Conservation (phyloP, 2,113 vertebrate species). For the Pterocles orientalis region DNA sequence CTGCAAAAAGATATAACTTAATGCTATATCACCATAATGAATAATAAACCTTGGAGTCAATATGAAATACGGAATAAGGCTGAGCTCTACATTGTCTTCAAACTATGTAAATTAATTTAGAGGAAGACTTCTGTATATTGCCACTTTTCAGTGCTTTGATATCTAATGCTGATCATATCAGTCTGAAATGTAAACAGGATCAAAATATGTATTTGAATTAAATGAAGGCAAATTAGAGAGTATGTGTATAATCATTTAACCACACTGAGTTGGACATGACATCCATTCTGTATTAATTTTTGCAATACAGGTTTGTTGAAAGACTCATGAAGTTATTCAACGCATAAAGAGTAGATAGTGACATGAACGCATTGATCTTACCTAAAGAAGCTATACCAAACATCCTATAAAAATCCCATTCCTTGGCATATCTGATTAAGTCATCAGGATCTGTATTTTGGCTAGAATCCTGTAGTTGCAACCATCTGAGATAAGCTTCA, state of each 20-base stretch:
- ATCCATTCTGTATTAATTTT: background rate
- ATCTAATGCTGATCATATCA: background rate
- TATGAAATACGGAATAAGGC: background rate
- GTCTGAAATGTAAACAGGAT: background rate
- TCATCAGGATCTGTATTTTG: slow-evolving; percentile 87
- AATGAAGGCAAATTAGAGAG: background rate
- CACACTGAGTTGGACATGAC: background rate
- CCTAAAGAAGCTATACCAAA: slow-evolving; percentile 90
- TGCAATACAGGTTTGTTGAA: background rate
- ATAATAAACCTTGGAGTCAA: background rate
- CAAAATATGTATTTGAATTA: background rate
- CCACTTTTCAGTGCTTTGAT: background rate
- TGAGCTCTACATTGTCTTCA: background rate
- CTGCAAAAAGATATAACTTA: background rate
- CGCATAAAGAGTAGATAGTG: background rate
- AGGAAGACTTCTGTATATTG: background rate
- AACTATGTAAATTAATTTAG: background rate
- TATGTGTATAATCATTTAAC: background rate
- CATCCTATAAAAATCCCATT: slow-evolving; percentile 97
- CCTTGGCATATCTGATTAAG: slow-evolving; percentile 95
- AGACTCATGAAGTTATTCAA: background rate
- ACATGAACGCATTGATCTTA: slow-evolving; percentile 55
- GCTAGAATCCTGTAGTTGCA: slow-evolving; percentile 87
- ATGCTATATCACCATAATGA: background rate
- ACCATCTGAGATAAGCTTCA: slow-evolving; percentile 95